Conservation (phyloP, 2,113 vertebrate species). For the Hydrolagus affinis region DNA sequence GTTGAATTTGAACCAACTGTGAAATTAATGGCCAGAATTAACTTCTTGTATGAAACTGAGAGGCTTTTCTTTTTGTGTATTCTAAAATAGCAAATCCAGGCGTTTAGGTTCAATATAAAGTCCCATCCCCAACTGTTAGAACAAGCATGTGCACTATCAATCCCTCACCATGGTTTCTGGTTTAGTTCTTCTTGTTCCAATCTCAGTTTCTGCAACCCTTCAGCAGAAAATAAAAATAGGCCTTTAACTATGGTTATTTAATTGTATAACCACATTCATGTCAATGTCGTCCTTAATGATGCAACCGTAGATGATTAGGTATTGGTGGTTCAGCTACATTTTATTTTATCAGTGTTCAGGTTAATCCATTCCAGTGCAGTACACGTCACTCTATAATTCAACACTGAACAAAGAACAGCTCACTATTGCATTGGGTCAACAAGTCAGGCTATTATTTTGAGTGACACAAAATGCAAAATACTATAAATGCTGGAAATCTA, state of each 20-base stretch:
- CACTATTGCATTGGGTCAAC: not conserved
- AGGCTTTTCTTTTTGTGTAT: not conserved
- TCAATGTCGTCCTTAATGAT: too few relatives aligned
- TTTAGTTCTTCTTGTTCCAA: not conserved
- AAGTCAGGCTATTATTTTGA: too few relatives aligned
- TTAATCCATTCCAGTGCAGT: not conserved
- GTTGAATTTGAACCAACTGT: not conserved
- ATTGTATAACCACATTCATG: too few relatives aligned
- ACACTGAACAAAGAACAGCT: not conserved
- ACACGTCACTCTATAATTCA: not conserved
- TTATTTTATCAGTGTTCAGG: not conserved
- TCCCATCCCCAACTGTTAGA: not conserved
- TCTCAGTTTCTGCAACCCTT: not conserved
- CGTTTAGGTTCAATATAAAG: not conserved
- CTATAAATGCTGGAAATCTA: too few relatives aligned
- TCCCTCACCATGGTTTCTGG: not conserved
- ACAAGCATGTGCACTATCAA: not conserved
- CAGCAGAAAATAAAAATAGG: not conserved
- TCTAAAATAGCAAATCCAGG: not conserved
- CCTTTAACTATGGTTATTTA: not conserved
- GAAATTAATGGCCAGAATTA: not conserved
- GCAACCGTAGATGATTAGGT: too few relatives aligned
- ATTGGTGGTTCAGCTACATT: not conserved
- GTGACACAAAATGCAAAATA: too few relatives aligned
- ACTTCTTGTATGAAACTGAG: not conserved